A percentile compares a stretch with the other conserved stretches of the same genome.
phyloP scores from a whole-genome alignment of 2,888 invertebrate genomes.

The Erebia epiphron region DNA sequence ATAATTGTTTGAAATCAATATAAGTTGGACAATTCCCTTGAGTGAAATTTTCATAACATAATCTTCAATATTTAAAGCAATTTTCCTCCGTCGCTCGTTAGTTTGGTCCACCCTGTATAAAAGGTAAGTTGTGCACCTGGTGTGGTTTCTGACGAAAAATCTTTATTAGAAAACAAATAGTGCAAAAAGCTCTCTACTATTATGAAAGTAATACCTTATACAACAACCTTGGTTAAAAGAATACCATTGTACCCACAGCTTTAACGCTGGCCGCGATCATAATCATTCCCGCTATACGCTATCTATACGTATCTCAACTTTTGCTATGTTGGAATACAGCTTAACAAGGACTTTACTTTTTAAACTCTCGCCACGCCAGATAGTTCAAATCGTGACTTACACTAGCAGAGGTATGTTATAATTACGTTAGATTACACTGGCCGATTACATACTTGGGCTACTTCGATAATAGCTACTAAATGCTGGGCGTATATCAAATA shows the following conservation, averaged over 20 bases:
- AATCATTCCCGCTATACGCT: constrained; percentile 64
- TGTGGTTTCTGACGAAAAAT: too few relatives aligned
- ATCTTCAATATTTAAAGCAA: too few relatives aligned
- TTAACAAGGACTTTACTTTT: constrained; percentile 59
- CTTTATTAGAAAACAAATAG: too few relatives aligned
- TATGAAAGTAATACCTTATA: background rate
- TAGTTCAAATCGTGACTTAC: constrained; percentile 78
- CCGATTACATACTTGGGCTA: constrained; percentile 59
- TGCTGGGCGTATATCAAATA: constrained; percentile 43
- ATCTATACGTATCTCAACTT: constrained; percentile 55
- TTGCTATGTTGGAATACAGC: constrained; percentile 42
- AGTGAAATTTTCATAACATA: too few relatives aligned
- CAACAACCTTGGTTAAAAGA: background rate
- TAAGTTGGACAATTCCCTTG: too few relatives aligned
- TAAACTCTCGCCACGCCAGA: constrained; percentile 63
- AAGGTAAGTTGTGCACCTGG: too few relatives aligned
- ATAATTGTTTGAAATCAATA: too few relatives aligned
- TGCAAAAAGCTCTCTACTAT: too few relatives aligned
- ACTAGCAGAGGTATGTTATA: constrained; percentile 73
- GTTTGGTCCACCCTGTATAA: too few relatives aligned
- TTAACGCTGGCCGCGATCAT: constrained; percentile 60
- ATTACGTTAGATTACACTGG: constrained; percentile 73
- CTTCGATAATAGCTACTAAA: constrained; percentile 63
- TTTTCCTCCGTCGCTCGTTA: too few relatives aligned
- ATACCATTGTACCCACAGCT: constrained; percentile 52